Base-by-base conservation (phyloP, 2,797 vertebrate genomes). In the Adrianichthys oophorus region DNA sequence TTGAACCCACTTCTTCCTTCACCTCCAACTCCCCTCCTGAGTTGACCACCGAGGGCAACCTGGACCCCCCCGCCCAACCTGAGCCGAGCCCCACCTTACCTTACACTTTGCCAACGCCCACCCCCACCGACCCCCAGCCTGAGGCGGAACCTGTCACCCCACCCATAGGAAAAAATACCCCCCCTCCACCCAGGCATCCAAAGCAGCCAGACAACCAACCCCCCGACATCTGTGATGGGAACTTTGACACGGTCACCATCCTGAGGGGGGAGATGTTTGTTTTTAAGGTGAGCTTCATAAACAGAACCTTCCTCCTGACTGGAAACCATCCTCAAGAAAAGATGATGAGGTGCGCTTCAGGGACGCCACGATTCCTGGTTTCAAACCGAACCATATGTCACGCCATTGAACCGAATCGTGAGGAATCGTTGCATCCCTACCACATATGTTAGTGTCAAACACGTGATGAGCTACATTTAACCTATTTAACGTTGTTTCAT, bases 231-330 rank as follows among this genome's bases (percentile, higher is more conserved):
- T 99, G 97, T 0, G 93, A 98, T 0, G 97, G 97, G 3, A 86
- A 96, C 87, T 99, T 98, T 0, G 95, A 99, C 85, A 95, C 95
- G 0, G 94, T 98, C 79, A 94, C 95, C 0, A 78, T 98, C 87
- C 90, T 98, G 71, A 92, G 97, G 4, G 97, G 97, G 23, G 97
- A 99, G 82, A 99, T 98, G 97, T 98, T 99, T 67, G 95, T 99
- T 23, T 99, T 99, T 76, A 99, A 98, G 96, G 97, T 98, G 80
- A 84, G 41, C 16, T 41, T 12, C 10, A 15, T 2, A 8, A 15
- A 26, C 6, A 1, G 14, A 52, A 8, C 42, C 41, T 26, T 48
- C 4, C 7, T 17, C 16, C 6, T 6, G 16, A 7, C 3, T 5
- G 4, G 42, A 6, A 43, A 43, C n/a, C 2, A 26, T 26, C 24